These are phyloP conservation scores for Ylistrum balloti DNA, from an alignment of 1,140 invertebrate genomes.

Conservation along the genomic window DNA sequence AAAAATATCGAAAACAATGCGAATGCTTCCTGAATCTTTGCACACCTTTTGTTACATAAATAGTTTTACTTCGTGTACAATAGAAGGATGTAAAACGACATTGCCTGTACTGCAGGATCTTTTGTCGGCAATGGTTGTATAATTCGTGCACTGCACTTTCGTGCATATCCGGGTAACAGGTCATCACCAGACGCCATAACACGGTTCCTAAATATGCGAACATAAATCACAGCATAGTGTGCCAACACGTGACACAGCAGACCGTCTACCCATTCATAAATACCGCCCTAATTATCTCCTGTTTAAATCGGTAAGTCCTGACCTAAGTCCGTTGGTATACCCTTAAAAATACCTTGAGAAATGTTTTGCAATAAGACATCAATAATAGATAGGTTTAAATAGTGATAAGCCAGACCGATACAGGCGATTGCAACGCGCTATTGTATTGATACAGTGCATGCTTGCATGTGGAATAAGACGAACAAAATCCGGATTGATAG, in stretches of 20 bases:
- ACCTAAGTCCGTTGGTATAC: neutral
- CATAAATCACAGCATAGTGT: neutral
- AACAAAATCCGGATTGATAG: neutral
- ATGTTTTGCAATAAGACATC: neutral
- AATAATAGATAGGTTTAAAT: neutral
- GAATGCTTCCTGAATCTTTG: too few species aligned
- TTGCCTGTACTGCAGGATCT: too few species aligned
- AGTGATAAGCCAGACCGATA: neutral
- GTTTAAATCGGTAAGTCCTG: neutral
- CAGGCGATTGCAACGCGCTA: neutral
- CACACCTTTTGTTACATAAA: too few species aligned
- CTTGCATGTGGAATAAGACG: neutral
- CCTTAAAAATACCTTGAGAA: neutral
- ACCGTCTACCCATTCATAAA: neutral
- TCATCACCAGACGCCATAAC: neutral
- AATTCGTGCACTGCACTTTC: neutral
- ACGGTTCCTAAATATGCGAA: neutral
- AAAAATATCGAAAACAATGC: neutral
- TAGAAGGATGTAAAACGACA: too few species aligned
- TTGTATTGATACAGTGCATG: constrained; percentile 11
- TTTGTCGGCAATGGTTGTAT: too few species aligned
- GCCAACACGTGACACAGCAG: neutral
- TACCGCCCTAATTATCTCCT: neutral
- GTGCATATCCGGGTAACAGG: neutral
- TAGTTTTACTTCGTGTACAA: too few species aligned